Percentiles rank a stretch among this genome's conserved stretches.
Conservation (phyloP, 2,797 vertebrate species). For the Merluccius polli region DNA sequence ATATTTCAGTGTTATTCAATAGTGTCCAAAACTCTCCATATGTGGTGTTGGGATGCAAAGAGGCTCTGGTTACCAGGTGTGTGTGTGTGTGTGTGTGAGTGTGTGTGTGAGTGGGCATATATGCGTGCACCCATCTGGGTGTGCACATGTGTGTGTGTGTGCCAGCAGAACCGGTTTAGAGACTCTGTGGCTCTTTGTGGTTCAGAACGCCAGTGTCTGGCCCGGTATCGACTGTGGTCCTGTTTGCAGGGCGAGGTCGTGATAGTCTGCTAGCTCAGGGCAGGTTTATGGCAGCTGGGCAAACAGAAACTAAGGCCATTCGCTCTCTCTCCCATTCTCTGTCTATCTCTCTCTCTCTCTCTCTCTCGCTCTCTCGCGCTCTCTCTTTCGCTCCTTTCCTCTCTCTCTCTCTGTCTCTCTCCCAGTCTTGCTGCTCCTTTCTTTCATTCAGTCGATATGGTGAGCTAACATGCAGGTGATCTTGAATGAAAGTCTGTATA, state of each 20-base stretch:
- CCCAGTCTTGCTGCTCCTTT: background rate
- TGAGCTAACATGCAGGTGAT: background rate
- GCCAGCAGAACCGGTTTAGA: no score
- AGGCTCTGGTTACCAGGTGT: constrained; percentile 28
- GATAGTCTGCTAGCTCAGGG: background rate
- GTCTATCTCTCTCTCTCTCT: background rate
- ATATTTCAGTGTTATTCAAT: constrained; percentile 46
- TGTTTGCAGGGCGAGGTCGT: background rate
- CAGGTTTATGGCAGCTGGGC: background rate
- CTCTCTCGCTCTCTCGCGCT: background rate
- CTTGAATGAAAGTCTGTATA: background rate
- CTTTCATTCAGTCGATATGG: background rate
- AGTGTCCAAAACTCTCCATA: constrained; percentile 20
- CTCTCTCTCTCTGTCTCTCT: background rate
- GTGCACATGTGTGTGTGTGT: no score
- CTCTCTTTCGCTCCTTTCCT: background rate
- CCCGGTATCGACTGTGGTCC: background rate
- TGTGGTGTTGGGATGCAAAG: constrained; percentile 23
- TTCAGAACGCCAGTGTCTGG: background rate
- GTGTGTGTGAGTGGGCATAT: no score
- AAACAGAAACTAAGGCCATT: background rate
- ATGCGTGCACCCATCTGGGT: no score
- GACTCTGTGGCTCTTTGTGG: no score
- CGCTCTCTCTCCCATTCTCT: background rate
- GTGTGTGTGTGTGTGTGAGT: constrained; percentile 7